phyloP scores from a whole-genome alignment of 2,113 vertebrate species.

The Alaudala cheleensis region DNA sequence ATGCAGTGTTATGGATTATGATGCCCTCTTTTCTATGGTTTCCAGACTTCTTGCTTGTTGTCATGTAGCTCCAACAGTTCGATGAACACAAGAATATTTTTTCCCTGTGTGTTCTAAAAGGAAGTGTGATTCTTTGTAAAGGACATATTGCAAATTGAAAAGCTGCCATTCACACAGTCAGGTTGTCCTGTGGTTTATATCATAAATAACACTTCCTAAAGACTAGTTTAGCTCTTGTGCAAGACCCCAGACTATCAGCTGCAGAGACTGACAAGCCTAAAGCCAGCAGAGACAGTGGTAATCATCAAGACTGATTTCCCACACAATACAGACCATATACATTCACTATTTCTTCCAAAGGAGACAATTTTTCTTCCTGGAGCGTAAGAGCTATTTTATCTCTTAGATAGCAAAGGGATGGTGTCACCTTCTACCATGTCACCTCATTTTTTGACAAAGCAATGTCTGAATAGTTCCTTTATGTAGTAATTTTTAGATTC shows the following conservation, averaged over 20 bases:
- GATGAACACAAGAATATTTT: slow-evolving; percentile 32
- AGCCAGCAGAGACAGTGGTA: background rate
- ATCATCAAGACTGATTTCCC: background rate
- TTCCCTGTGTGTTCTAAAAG: background rate
- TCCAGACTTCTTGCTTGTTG: slow-evolving; percentile 44
- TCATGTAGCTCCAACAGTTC: slow-evolving; percentile 35
- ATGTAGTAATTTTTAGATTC: background rate
- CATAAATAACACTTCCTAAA: background rate
- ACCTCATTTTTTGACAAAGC: background rate
- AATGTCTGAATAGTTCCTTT: background rate
- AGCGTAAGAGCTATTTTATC: background rate
- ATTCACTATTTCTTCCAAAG: background rate
- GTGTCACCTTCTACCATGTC: background rate
- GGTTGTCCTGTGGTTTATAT: background rate
- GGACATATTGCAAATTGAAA: slow-evolving; percentile 9
- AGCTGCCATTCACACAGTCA: background rate
- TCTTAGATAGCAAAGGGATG: background rate
- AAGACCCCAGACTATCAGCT: background rate
- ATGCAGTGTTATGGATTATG: slow-evolving; percentile 65
- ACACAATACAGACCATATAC: background rate
- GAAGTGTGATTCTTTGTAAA: background rate
- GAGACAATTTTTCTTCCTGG: background rate
- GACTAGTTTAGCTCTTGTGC: background rate
- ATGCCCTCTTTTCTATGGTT: slow-evolving; percentile 61
- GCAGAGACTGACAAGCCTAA: slow-evolving; percentile 2